Percentiles rank a stretch among this genome's conserved stretches.
Evolutionary conservation across 2,888 invertebrate genomes (phyloP).

Genomic region (Agonum fuliginosum): DNA sequence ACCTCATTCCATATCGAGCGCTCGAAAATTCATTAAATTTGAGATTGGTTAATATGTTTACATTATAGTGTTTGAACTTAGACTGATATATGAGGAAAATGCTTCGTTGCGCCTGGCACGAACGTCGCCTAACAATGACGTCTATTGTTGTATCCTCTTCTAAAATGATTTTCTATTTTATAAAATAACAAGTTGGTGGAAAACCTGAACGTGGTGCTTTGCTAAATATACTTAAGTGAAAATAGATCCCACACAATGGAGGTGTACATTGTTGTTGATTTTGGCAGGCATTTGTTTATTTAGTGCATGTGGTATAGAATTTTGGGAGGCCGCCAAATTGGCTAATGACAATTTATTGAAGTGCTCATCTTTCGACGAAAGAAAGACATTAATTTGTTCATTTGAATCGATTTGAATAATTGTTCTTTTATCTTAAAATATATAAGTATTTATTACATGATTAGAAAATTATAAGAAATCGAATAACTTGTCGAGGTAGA

Average conservation of each 20-base stretch:
- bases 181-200: background rate
- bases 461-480: too few relatives aligned
- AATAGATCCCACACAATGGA: conserved; percentile 4
- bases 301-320: background rate
- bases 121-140: conserved; percentile 23
- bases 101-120: conserved; percentile 40
- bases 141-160: conserved; percentile 15
- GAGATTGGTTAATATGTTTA: conserved; percentile 40
- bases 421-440: too few relatives aligned
- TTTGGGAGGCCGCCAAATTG: background rate
- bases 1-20: background rate
- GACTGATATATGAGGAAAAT: background rate
- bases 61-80: conserved; percentile 24
- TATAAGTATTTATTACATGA: background rate
- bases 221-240: conserved; percentile 4
- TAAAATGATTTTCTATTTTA: conserved; percentile 38
- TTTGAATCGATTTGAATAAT: too few relatives aligned
- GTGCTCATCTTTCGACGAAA: background rate
- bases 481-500: too few relatives aligned
- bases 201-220: background rate
- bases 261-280: background rate
- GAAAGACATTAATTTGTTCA: background rate
- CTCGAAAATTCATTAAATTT: conserved; percentile 44
- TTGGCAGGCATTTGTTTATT: conserved; percentile 32
- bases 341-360: conserved; percentile 29